Evolutionary conservation across 2,888 invertebrate genomes (phyloP), one percentile per base, ranked within the genome.

Genomic region (Hydriomena furcata): DNA sequence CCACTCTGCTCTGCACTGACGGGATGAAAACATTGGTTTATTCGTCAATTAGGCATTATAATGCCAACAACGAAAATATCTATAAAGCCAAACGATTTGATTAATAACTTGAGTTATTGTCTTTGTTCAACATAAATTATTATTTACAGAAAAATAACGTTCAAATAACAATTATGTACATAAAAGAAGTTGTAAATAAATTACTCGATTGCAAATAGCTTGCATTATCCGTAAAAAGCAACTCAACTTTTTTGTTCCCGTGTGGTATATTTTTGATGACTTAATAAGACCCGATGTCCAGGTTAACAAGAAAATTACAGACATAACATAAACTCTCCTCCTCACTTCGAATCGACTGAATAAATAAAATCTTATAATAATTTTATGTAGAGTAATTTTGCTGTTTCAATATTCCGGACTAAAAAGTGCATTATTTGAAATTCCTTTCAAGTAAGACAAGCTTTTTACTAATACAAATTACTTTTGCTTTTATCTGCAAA

Each of bases 1-100:
- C 94, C 94, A 94, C 94, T 94, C 93, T 94, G 94, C 94, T 47
- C 28, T 20, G 8, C 21, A 21, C n/a, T n/a, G n/a, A n/a, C n/a
- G n/a, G n/a, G n/a, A n/a, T n/a, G n/a, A n/a, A n/a, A n/a, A n/a
- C n/a, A n/a, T n/a, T n/a, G n/a, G n/a, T n/a, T n/a, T n/a, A n/a
- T n/a, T n/a, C n/a, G n/a, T n/a, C n/a, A n/a, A n/a, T n/a, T n/a
- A n/a, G n/a, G n/a, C n/a, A n/a, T n/a, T n/a, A n/a, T n/a, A n/a
- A n/a, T n/a, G n/a, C n/a, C n/a, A n/a, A n/a, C n/a, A n/a, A n/a
- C n/a, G n/a, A n/a, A n/a, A n/a, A n/a, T n/a, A n/a, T n/a, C n/a
- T n/a, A n/a, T n/a, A n/a, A n/a, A n/a, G n/a, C n/a, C n/a, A n/a
- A n/a, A n/a, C n/a, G n/a, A n/a, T n/a, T n/a, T n/a, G n/a, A n/a